These are phyloP conservation scores for Alsophila aescularia DNA, from an alignment of 2,888 invertebrate genomes.

Conservation along the genomic window DNA sequence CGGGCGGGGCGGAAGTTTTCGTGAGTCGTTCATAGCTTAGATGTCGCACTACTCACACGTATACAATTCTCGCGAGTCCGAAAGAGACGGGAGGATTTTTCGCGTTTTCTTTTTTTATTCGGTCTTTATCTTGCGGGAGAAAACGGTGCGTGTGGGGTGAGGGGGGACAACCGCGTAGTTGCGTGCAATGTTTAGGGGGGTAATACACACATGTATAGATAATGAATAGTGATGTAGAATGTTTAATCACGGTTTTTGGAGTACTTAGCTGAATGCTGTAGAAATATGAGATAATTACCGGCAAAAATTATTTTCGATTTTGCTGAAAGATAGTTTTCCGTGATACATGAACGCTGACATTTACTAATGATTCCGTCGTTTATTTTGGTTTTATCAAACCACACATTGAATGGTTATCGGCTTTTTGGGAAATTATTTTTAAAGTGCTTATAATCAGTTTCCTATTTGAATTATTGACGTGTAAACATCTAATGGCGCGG, in stretches of 20 bases:
- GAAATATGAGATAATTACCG: constrained; percentile 76
- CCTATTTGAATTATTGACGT: constrained; percentile 5
- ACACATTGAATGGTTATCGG: background rate
- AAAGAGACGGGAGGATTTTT: constrained; percentile 77
- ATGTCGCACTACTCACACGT: constrained; percentile 70
- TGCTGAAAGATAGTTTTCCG: constrained; percentile 51
- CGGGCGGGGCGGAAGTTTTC: constrained; percentile 84
- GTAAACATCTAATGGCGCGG: too few species aligned
- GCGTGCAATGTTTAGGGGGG: constrained; percentile 80
- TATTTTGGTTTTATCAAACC: constrained; percentile 39
- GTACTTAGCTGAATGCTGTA: constrained; percentile 68
- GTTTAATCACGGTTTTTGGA: constrained; percentile 78
- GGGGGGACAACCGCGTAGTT: constrained; percentile 62
- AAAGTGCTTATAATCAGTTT: constrained; percentile 18
- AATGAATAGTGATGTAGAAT: constrained; percentile 81
- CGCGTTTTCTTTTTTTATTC: constrained; percentile 83
- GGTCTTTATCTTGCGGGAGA: constrained; percentile 82
- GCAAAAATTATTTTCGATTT: constrained; percentile 74
- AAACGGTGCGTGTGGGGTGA: constrained; percentile 74
- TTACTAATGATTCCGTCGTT: constrained; percentile 37
- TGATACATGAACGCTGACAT: constrained; percentile 33
- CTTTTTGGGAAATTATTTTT: constrained; percentile 20
- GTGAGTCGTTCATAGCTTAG: constrained; percentile 83
- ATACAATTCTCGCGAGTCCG: constrained; percentile 43
- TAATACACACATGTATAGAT: constrained; percentile 61